Base-by-base conservation (phyloP, 2,113 vertebrate species). In the zebrafish (Danio rerio) region DNA sequence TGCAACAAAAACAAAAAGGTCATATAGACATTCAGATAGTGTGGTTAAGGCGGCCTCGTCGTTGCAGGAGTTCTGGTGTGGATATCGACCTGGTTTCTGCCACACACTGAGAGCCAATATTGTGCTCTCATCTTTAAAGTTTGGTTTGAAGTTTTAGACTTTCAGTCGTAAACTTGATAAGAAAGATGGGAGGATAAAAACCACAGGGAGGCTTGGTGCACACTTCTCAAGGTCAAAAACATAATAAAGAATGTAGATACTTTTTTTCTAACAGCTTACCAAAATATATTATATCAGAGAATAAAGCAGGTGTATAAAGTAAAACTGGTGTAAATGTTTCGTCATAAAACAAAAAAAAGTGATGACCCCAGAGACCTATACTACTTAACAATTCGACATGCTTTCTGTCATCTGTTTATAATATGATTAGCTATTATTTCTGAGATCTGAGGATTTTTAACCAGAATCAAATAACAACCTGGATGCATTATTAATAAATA, bases 201-300 rank as follows among this genome's bases (percentile, higher is more conserved):
- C 1, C 71, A 82, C 16, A 80, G 20, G 75, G 77, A 78, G 56
- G 55, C 52, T 86, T 82, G 79, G 71, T 18, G 52, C 40, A 81
- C 65, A 87, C 58, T 70, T 69, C 45, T 13, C 85, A 90, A 90
- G 86, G 88, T 87, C 85, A 85, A 77, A 81, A 80, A 69, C 55
- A 83, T 85, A 61, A 59, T 31, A 18, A 52, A 62, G 84, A 43
- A 20, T 78, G 7, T 21, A 50, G 47, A 52, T 45, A 13, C 18
- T 5, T 6, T 52, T 82, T 84, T 80, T 80, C 59, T 74, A 3
- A 80, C 65, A 47, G 31, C 56, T 40, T 70, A 59, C 1, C 13
- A 42, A 71, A 59, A 66, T 58, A 21, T 72, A 45, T 31, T 74
- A 49, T 20, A 42, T n/a, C 58, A 84, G 13, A 50, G n/a, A 70